Base-by-base conservation (phyloP, 2,113 vertebrate species). In the Neogobius melanostomus region DNA sequence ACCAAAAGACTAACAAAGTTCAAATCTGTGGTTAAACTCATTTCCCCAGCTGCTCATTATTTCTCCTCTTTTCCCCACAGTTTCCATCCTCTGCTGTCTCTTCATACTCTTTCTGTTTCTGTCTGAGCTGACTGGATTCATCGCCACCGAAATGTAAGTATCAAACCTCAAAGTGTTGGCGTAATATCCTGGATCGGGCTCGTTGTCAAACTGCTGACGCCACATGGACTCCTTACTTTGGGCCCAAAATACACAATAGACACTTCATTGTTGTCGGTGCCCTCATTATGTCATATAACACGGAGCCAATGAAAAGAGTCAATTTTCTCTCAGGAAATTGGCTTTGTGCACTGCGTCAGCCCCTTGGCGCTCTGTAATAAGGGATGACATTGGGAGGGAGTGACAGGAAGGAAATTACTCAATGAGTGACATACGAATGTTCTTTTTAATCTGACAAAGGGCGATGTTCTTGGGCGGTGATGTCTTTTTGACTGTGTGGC, bases 41-140 rank as follows among this genome's bases (percentile, higher is more conserved):
- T 36, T 5, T 36, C 28, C 28, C 28, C 1, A 36, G 28, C 1
- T 62, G 0, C 7, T 75, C 46, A 43, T 67, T 82, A 28, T 52
- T 51, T 79, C 47, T 68, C 59, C 75, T 46, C 82, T 56, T 84
- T 63, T 82, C 75, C 75, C 94, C 92, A 76, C 91, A 99, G 98
- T 99, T 87, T 99, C 98, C 82, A 89, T 99, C 76, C 97, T 97
- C 91, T 99, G 98, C 93, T 99, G 98, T 75, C 87, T 99, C 85
- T 98, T 99, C 91, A 99, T 99, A 88, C 89, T 99, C 76, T 99
- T 99, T 93, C 95, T 99, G 80, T 98, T 99, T 94, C 93, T 99
- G 84, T 99, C 97, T 36, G 98, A 99, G 86, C 94, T 99, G 89
- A 98, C 95, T 0, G 98, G 98, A 92, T 99, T 98, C 93, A 97